A percentile compares a stretch with the other conserved stretches of the same genome.
Conservation (phyloP, 2,113 vertebrate genomes). For the Anser brachyrhynchus region DNA sequence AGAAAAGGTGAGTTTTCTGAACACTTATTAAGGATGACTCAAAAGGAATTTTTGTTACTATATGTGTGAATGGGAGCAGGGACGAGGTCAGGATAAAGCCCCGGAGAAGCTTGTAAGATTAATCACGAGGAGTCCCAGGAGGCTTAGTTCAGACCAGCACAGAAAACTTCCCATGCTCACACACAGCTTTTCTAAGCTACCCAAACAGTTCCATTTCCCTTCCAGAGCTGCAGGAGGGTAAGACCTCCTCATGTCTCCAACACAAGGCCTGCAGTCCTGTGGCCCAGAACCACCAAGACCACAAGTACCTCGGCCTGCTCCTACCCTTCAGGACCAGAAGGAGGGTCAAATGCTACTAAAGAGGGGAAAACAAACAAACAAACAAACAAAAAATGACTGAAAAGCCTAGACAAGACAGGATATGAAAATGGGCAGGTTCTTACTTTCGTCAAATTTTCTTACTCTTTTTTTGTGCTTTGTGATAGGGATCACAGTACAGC, state of each 20-base stretch:
- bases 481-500: not conserved
- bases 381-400: not conserved
- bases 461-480: not conserved
- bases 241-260: not conserved
- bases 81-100: not conserved
- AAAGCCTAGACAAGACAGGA: not conserved
- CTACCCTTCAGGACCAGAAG: not conserved
- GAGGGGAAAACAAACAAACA: not conserved
- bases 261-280: rapidly evolving
- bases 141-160: not conserved
- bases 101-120: not conserved
- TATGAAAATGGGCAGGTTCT: not conserved
- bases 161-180: not conserved
- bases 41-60: not conserved
- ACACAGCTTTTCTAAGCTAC: not conserved
- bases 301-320: rapidly evolving
- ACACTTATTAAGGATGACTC: not conserved
- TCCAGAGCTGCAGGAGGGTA: rapidly evolving
- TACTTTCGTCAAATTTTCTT: not conserved
- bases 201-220: not conserved
- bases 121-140: not conserved
- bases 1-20: not conserved
- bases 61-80: not conserved
- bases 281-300: not conserved
- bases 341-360: not conserved